phyloP scores from a whole-genome alignment of 92 coral and sea anemone genomes.

The Paragorgia papillata region DNA sequence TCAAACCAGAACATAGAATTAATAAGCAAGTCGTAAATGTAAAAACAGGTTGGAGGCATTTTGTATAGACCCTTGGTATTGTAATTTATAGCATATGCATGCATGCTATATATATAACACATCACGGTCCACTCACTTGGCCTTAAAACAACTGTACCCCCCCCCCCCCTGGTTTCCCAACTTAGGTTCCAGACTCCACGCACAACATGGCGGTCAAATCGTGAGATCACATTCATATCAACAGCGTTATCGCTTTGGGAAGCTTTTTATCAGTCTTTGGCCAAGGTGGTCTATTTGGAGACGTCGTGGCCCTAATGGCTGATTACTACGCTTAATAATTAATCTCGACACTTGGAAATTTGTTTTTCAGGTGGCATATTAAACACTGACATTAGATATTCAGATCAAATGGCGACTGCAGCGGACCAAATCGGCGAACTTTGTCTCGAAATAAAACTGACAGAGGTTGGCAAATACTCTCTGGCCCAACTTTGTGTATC shows the following conservation, averaged over 20 bases:
- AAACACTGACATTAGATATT: neutral
- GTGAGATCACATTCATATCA: neutral
- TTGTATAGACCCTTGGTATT: no score
- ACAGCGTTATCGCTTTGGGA: no score
- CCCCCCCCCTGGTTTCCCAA: no score
- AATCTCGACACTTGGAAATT: neutral
- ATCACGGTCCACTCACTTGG: no score
- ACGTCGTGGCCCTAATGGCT: neutral
- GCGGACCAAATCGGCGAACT: conserved; percentile 31
- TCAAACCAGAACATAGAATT: no score
- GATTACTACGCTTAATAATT: neutral
- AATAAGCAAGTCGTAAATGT: no score
- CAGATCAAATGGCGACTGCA: neutral
- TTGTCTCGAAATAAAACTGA: conserved; percentile 3
- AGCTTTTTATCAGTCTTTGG: no score
- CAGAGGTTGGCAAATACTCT: conserved; percentile 40
- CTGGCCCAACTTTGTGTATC: conserved; percentile 36
- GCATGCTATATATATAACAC: no score
- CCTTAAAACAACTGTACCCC: no score
- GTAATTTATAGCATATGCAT: no score
- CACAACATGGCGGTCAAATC: neutral
- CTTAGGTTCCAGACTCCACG: no score
- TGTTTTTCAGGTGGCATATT: neutral
- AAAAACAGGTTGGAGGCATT: no score
- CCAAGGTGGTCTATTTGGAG: neutral